These are phyloP conservation scores for Scylla paramamosain DNA, from an alignment of 1,140 invertebrate species.

Conservation along the genomic window DNA sequence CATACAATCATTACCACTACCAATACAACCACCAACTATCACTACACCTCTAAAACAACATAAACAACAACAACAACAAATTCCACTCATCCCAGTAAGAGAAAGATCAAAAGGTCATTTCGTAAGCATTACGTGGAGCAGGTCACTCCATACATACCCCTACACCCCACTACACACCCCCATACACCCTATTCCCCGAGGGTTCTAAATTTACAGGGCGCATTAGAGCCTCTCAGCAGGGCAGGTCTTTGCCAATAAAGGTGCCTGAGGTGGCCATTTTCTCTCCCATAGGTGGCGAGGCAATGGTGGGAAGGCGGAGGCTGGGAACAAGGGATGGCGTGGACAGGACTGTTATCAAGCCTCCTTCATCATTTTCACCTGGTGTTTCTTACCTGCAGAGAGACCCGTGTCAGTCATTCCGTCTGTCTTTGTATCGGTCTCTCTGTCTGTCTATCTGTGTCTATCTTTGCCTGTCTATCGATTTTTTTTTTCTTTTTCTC, in stretches of 20 bases:
- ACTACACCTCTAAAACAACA: not conserved
- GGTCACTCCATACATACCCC: not conserved
- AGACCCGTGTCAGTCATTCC: no score
- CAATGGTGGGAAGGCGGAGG: not conserved
- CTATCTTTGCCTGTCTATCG: no score
- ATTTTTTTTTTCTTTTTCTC: no score
- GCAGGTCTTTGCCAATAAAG: not conserved
- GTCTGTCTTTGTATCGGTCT: no score
- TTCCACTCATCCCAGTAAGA: not conserved
- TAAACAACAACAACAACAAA: not conserved
- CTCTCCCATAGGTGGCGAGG: not conserved
- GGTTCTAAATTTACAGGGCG: not conserved
- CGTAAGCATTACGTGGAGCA: not conserved
- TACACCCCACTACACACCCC: no score
- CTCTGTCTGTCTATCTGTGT: no score
- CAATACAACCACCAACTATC: no score
- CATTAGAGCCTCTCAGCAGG: not conserved
- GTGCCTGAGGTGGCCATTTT: not conserved
- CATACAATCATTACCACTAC: no score
- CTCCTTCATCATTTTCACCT: not conserved
- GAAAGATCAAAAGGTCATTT: not conserved
- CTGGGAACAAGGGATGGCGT: not conserved
- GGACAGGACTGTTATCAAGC: not conserved
- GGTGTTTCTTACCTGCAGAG: not conserved
- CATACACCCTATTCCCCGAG: no score